These are phyloP conservation scores for Sweltsa coloradensis DNA, from an alignment of 1,140 invertebrate species.

Conservation along the genomic window DNA sequence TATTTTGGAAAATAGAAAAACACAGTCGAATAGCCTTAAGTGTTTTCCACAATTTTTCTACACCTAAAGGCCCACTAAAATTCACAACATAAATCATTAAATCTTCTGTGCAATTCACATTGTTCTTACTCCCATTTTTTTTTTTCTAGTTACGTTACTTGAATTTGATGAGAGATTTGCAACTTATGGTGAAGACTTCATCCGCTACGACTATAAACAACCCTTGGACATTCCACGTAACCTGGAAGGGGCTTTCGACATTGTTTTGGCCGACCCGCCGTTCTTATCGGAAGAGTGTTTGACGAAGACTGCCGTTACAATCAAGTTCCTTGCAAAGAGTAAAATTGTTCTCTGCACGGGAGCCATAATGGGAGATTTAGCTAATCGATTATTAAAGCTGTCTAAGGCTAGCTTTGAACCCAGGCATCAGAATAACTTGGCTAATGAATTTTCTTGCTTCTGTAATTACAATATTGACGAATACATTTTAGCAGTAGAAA, in stretches of 20 bases:
- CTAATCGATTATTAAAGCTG: slow-evolving; percentile 47
- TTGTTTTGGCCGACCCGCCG: slow-evolving; percentile 88
- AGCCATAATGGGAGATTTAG: slow-evolving; percentile 60
- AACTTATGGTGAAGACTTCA: slow-evolving; percentile 65
- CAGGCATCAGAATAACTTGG: slow-evolving; percentile 75
- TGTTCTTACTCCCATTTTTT: slow-evolving; percentile 14
- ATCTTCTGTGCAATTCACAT: too few species aligned
- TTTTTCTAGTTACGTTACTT: slow-evolving; percentile 56
- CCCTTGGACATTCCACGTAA: slow-evolving; percentile 57
- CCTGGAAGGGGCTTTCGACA: slow-evolving; percentile 51
- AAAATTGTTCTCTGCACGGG: slow-evolving; percentile 86
- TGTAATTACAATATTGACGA: slow-evolving; percentile 69
- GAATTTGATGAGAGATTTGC: slow-evolving; percentile 75
- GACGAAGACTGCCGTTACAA: slow-evolving; percentile 65
- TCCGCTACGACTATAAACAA: slow-evolving; percentile 80
- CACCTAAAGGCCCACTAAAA: too few species aligned
- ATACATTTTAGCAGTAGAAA: too few species aligned
- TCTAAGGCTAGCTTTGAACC: slow-evolving; percentile 61
- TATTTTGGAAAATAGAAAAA: too few species aligned
- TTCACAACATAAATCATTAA: too few species aligned
- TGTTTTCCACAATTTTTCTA: too few species aligned
- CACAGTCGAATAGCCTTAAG: too few species aligned
- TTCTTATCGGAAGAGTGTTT: slow-evolving; percentile 90
- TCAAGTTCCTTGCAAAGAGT: slow-evolving; percentile 60
- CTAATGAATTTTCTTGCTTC: slow-evolving; percentile 85